phyloP scores from a whole-genome alignment of 2,888 invertebrate species.

The Eledone cirrhosa region DNA sequence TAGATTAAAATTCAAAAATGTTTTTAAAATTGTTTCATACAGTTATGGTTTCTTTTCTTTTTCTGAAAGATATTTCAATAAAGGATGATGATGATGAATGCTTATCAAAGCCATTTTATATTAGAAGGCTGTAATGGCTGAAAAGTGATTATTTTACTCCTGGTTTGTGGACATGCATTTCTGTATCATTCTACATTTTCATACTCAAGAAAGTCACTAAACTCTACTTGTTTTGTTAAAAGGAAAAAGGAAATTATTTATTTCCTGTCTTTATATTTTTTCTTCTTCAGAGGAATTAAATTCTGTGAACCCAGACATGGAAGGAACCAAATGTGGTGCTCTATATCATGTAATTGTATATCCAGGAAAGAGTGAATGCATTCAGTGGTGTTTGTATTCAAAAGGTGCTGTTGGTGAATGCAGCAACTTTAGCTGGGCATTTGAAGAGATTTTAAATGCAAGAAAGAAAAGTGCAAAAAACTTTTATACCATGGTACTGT shows the following conservation, averaged over 20 bases:
- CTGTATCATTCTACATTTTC: too few species aligned
- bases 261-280: neutral
- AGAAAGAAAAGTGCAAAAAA: slow-evolving; percentile 48
- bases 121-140: too few species aligned
- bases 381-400: slow-evolving; percentile 42
- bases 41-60: too few species aligned
- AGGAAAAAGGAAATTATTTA: neutral
- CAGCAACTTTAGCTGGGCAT: slow-evolving; percentile 35
- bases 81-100: too few species aligned
- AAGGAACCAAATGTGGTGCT: slow-evolving; percentile 58
- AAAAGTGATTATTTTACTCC: too few species aligned
- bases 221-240: too few species aligned
- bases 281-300: slow-evolving; percentile 35
- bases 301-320: slow-evolving; percentile 36
- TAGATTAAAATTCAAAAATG: too few species aligned
- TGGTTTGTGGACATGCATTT: too few species aligned
- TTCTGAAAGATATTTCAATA: too few species aligned
- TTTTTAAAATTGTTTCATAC: too few species aligned
- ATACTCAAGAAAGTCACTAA: too few species aligned
- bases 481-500: slow-evolving; percentile 49
- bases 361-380: slow-evolving; percentile 37
- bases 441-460: slow-evolving; percentile 40
- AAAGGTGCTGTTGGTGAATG: slow-evolving; percentile 32
- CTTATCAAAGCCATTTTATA: too few species aligned
- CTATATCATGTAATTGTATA: slow-evolving; percentile 43